Base-by-base conservation (phyloP, 1,140 invertebrate genomes). In the Ceratoteleas bidentatus region DNA sequence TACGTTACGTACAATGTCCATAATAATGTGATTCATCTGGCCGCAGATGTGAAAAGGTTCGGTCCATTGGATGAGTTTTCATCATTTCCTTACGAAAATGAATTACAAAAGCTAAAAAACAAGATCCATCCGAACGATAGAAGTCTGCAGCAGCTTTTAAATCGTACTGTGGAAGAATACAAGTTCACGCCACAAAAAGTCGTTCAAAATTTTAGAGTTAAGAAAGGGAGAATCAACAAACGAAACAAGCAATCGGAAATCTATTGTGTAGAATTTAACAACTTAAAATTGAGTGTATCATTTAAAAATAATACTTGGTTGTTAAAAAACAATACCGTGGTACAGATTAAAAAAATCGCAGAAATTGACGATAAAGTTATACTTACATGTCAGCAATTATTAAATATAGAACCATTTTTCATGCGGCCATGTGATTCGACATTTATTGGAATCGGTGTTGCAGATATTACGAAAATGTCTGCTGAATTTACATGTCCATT, bases 251-350 rank as follows among this genome's bases (percentile, higher is more conserved):
- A 43, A 43, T 10, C n/a, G 8, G 40, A 43, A 43, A 9, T 43
- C n/a, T n/a, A 10, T 43, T 10, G n/a, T 43, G n/a, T 43, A 43
- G 40, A 43, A 43, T 43, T 43, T 2, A 43, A 43, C 6, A 43
- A 43, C 40, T 43, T 43, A 10, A 43, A 43, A 43, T n/a, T 43
- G 40, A n/a, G 40, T 43, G 8, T 43, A 43, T n/a, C 8, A 43
- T 43, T 43, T 43, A 43, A 43, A 43, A 43, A 43, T 43, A n/a
- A 43, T 43, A n/a, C n/a, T 43, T 43, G 40, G 8, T 10, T 43
- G 40, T 43, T 43, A 43, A 9, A 43, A n/a, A n/a, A 43, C n/a
- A 43, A 43, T n/a, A 6, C 9, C 0, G n/a, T 43, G n/a, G 40
- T 43, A 10, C 8, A 10, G n/a, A 43, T 43, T 43, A 43, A 9